Percentiles rank a stretch among this genome's conserved stretches.
phyloP scores from a whole-genome alignment of 2,888 invertebrate genomes.

The Nephrotoma appendiculata region DNA sequence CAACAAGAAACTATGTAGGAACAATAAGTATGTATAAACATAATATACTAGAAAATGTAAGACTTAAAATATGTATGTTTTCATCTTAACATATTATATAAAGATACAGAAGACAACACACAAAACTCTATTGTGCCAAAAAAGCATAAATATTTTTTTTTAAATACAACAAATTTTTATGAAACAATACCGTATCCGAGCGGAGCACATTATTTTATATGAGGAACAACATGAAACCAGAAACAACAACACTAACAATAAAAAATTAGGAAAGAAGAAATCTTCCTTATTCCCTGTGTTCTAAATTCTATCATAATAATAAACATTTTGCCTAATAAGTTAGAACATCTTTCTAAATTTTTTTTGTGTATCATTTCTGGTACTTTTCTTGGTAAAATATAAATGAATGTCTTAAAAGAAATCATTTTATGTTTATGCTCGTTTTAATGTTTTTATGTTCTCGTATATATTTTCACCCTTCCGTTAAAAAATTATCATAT shows the following conservation, averaged over 20 bases:
- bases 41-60: not conserved
- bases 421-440: not conserved
- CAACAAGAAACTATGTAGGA: not conserved
- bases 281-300: not conserved
- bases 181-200: not conserved
- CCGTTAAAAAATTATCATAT: not conserved
- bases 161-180: not conserved
- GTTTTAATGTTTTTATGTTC: not conserved
- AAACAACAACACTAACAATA: not conserved
- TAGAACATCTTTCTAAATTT: not conserved
- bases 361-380: not conserved
- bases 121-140: not conserved
- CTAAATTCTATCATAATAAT: not conserved
- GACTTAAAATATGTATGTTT: not conserved
- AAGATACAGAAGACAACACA: not conserved
- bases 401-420: not conserved
- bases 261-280: not conserved
- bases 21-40: not conserved
- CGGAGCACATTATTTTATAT: not conserved
- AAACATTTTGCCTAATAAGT: not conserved
- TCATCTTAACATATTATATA: not conserved
- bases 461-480: not conserved
- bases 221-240: not conserved
- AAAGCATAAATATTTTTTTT: not conserved
- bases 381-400: not conserved